A percentile compares a stretch with the other conserved stretches of the same genome.
Evolutionary conservation across 2,113 vertebrate genomes (phyloP).

Genomic region (Cheirogaleus medius): DNA sequence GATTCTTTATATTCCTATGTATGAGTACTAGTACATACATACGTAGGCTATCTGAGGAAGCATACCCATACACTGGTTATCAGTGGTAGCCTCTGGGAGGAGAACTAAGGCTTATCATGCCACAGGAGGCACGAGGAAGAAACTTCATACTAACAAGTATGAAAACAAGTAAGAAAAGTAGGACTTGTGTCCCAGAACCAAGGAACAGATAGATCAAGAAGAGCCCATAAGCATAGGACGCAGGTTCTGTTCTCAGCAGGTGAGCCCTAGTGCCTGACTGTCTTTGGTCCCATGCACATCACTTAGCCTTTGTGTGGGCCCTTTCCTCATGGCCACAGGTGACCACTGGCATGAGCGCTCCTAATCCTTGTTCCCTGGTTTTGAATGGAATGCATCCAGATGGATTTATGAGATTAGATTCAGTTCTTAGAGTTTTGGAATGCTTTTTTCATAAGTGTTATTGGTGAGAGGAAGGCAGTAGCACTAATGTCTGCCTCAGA

Average conservation of each 20-base stretch:
- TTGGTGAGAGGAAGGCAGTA: not conserved
- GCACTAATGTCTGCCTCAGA: not conserved
- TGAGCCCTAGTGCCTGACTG: rapidly evolving
- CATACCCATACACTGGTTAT: not conserved
- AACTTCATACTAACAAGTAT: not conserved
- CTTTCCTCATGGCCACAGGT: not conserved
- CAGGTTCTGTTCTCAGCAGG: not conserved
- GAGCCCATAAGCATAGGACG: not conserved
- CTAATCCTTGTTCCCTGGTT: not conserved
- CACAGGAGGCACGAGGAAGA: not conserved
- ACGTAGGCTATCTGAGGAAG: not conserved
- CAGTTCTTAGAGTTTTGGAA: not conserved
- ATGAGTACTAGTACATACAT: not conserved
- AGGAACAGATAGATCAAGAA: not conserved
- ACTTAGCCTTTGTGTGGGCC: not conserved
- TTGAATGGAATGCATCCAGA: not conserved
- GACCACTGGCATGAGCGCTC: not conserved
- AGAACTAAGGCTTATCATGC: not conserved
- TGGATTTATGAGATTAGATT: not conserved
- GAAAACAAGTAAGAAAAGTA: not conserved
- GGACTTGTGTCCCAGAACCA: not conserved
- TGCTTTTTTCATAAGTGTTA: not conserved
- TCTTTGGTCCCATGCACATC: not conserved
- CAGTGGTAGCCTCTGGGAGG: not conserved
- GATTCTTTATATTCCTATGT: not conserved